A percentile compares a stretch with the other conserved stretches of the same genome.
Evolutionary conservation across 2,888 invertebrate species (phyloP).

Genomic region (Coelinius sp.): DNA sequence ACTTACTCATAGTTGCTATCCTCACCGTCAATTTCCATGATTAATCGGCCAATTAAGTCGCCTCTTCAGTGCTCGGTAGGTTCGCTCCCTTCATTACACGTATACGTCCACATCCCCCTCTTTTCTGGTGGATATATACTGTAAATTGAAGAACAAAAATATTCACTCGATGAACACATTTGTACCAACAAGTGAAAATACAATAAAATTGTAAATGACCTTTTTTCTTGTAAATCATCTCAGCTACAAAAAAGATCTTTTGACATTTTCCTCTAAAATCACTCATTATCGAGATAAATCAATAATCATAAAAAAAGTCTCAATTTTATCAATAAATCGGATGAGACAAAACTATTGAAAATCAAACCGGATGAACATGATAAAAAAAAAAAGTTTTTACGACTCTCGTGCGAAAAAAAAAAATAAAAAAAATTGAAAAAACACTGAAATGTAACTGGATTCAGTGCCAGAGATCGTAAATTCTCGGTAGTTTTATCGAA

Average conservation of each 20-base stretch:
- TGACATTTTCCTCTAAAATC: too few species aligned
- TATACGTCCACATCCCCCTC: neutral
- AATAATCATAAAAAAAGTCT: too few species aligned
- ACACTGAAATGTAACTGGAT: neutral
- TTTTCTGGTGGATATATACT: conserved; percentile 4
- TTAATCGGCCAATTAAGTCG: conserved; percentile 29
- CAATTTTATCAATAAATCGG: too few species aligned
- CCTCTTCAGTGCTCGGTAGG: neutral
- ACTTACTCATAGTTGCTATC: neutral
- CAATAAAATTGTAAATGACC: too few species aligned
- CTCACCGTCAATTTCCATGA: conserved; percentile 30
- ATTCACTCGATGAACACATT: conserved; percentile 1
- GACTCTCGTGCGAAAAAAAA: neutral
- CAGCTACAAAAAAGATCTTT: too few species aligned
- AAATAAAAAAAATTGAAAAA: conserved; percentile 2
- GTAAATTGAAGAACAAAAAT: neutral
- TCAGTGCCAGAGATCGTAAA: conserved; percentile 3
- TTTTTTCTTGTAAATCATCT: too few species aligned
- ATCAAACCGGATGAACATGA: neutral
- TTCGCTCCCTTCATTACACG: neutral
- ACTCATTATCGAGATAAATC: too few species aligned
- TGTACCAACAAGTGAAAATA: too few species aligned
- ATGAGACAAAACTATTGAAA: neutral
- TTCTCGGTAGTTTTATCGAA: conserved; percentile 8
- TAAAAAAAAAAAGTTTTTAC: neutral